Conservation (phyloP, 1,140 invertebrate genomes). For the Zophobas atratus region DNA sequence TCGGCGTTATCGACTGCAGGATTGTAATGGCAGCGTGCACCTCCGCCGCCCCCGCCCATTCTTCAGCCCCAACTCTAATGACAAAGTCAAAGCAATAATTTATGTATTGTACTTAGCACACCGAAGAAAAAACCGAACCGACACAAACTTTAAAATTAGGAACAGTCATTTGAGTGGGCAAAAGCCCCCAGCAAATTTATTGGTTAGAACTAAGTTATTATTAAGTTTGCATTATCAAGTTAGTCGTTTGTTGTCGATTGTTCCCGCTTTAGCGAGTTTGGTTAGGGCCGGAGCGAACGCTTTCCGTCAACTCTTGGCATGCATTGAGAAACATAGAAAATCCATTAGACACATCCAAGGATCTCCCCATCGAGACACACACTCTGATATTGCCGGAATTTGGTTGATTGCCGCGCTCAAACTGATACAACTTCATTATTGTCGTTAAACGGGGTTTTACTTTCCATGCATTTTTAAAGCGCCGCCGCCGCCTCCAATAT, state of each 20-base stretch:
- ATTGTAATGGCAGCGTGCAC: conserved; percentile 37
- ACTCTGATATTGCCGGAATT: conserved; percentile 44
- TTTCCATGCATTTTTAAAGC: conserved; percentile 47
- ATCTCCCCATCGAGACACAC: conserved; percentile 49
- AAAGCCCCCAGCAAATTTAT: conserved; percentile 55
- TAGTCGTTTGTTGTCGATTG: conserved; percentile 61
- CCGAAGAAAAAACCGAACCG: conserved; percentile 28
- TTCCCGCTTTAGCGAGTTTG: conserved; percentile 54
- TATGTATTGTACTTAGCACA: conserved; percentile 40
- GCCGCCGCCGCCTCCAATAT: conserved; percentile 13
- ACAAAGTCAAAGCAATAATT: conserved; percentile 47
- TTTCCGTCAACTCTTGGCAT: conserved; percentile 58
- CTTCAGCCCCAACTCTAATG: conserved; percentile 8
- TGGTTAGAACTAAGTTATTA: conserved; percentile 57
- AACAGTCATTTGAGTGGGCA: conserved; percentile 50
- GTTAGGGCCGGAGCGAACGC: conserved; percentile 51
- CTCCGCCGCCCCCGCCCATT: conserved; percentile 1
- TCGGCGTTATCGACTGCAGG: conserved; percentile 29
- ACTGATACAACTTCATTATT: conserved; percentile 47
- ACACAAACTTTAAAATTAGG: conserved; percentile 52
- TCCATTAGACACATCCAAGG: conserved; percentile 65
- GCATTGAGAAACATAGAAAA: conserved; percentile 64
- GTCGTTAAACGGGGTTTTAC: conserved; percentile 45
- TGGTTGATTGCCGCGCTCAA: conserved; percentile 32
- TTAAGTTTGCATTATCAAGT: conserved; percentile 63